phyloP scores from a whole-genome alignment of 37 sponge, comb jelly and placozoan genomes.

The Haliclona indistincta region DNA sequence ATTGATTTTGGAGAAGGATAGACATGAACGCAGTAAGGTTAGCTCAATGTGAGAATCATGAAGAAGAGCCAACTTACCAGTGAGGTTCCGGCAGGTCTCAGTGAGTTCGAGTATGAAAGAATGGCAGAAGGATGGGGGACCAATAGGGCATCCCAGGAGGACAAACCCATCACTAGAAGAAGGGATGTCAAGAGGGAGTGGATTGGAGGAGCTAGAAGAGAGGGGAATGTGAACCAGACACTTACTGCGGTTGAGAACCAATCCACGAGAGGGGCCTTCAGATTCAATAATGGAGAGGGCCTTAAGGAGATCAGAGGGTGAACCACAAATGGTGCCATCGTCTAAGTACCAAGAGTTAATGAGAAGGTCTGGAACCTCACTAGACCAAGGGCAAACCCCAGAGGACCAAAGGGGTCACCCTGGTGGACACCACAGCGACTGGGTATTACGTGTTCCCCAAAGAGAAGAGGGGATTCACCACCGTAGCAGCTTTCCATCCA shows the following conservation, averaged over 20 bases:
- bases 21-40: too few relatives aligned
- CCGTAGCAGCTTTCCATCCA: conserved; percentile 17
- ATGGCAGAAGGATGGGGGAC: too few relatives aligned
- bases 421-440: conserved; percentile 9
- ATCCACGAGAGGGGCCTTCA: neutral
- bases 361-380: conserved; percentile 10
- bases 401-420: conserved; percentile 16
- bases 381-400: neutral
- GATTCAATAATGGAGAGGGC: conserved; percentile 9
- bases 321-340: conserved; percentile 15
- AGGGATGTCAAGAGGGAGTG: too few relatives aligned
- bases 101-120: too few relatives aligned
- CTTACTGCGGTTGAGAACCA: conserved; percentile 8
- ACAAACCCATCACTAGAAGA: too few relatives aligned
- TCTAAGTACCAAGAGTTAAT: conserved; percentile 25
- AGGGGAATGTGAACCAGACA: conserved; percentile 21
- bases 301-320: conserved; percentile 1
- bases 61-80: too few relatives aligned
- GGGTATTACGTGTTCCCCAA: neutral
- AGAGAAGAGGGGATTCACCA: neutral
- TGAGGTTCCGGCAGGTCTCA: too few relatives aligned
- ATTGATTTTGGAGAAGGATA: too few relatives aligned
- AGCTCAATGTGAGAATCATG: too few relatives aligned
- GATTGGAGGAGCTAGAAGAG: neutral
- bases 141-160: too few relatives aligned